Evolutionary conservation across 2,797 vertebrate genomes (phyloP).

Genomic region (Hipposideros larvatus): DNA sequence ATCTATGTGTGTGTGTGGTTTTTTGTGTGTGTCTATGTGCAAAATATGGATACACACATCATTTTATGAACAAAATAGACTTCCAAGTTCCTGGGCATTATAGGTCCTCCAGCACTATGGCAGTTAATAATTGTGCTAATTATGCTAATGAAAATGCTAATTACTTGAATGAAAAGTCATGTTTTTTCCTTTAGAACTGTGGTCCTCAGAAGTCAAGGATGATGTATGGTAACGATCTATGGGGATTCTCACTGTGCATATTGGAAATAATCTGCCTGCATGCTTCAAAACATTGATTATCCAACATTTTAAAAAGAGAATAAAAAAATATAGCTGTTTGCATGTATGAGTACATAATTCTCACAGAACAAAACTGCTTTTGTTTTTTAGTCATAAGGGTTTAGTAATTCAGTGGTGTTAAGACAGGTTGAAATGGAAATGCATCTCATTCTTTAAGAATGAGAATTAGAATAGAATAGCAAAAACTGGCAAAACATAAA

Average conservation of each 20-base stretch:
- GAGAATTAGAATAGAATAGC: neutral
- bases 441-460: neutral
- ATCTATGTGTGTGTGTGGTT: neutral
- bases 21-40: neutral
- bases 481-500: slow-evolving; percentile 13
- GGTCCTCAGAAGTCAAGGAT: neutral
- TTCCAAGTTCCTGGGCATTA: neutral
- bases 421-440: neutral
- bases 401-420: neutral
- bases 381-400: neutral
- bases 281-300: neutral
- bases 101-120: neutral
- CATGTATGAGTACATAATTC: neutral
- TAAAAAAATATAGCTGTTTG: neutral
- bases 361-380: neutral
- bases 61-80: neutral
- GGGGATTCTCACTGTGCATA: neutral
- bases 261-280: neutral
- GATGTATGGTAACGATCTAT: neutral
- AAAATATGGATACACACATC: neutral
- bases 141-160: neutral
- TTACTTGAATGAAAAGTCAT: neutral
- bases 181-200: neutral
- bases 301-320: neutral
- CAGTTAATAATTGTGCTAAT: neutral